phyloP scores from a whole-genome alignment of 1,140 invertebrate genomes.

The Bombus turneri region DNA sequence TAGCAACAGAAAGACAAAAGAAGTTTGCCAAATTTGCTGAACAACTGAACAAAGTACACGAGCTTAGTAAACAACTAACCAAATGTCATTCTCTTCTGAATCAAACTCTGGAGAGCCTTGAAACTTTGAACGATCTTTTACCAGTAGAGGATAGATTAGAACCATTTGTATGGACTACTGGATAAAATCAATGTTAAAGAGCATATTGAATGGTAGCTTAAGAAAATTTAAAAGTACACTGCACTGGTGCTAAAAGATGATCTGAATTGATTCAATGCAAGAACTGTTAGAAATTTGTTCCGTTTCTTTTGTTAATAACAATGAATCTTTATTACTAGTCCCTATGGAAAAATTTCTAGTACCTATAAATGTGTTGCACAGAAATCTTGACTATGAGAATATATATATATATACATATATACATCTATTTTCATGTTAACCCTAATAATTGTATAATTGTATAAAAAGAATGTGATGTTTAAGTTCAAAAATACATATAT shows the following conservation, averaged over 20 bases:
- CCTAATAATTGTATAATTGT: constrained; percentile 39
- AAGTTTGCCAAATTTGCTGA: constrained; percentile 92
- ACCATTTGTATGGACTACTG: constrained; percentile 95
- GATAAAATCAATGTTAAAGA: constrained; percentile 78
- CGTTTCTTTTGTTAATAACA: constrained; percentile 5
- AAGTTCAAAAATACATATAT: constrained; percentile 49
- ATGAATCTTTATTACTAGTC: background rate
- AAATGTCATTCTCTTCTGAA: constrained; percentile 92
- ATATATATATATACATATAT: constrained; percentile 23
- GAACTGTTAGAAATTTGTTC: background rate
- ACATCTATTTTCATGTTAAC: constrained; percentile 56
- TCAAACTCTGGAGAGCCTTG: constrained; percentile 92
- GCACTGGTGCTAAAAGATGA: constrained; percentile 40
- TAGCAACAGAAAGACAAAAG: constrained; percentile 91
- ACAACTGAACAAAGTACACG: constrained; percentile 90
- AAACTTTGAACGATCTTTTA: constrained; percentile 92
- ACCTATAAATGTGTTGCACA: constrained; percentile 38
- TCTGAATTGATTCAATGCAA: background rate
- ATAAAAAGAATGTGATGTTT: constrained; percentile 40
- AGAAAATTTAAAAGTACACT: constrained; percentile 11
- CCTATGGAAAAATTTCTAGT: constrained; percentile 11
- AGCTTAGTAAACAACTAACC: constrained; percentile 87
- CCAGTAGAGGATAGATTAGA: constrained; percentile 93
- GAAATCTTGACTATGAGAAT: constrained; percentile 25
- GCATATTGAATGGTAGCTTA: background rate